Evolutionary conservation across 2,797 vertebrate species (phyloP).

Genomic region (Chiloscyllium punctatum): DNA sequence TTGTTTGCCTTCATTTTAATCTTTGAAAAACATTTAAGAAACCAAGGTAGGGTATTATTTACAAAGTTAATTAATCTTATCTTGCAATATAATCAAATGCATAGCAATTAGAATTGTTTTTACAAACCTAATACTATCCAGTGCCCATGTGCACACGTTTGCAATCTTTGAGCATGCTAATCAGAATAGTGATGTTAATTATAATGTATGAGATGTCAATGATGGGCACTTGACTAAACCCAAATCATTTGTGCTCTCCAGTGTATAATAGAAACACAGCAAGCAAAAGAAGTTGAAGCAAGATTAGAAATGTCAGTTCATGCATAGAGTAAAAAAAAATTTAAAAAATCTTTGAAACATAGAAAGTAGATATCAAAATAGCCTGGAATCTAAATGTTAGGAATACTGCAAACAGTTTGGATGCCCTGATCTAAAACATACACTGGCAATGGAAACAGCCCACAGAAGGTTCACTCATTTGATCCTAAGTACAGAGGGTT

Average conservation of each 20-base stretch:
- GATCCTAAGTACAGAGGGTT: too few species aligned
- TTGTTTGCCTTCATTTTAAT: neutral
- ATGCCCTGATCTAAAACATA: too few species aligned
- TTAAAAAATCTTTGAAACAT: neutral
- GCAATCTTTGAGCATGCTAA: neutral
- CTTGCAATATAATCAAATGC: neutral
- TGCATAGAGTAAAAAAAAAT: neutral
- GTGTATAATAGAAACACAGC: neutral
- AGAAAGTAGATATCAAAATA: neutral
- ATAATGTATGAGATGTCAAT: conserved; percentile 12
- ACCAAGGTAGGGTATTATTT: neutral
- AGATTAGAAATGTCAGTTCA: neutral
- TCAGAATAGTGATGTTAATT: neutral
- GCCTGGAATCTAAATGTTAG: too few species aligned
- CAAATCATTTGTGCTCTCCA: neutral
- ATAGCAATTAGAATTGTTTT: neutral
- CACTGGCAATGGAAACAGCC: too few species aligned
- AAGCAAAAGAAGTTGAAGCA: neutral
- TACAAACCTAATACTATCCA: neutral
- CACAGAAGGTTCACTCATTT: too few species aligned
- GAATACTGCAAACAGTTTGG: too few species aligned
- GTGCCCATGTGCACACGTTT: neutral
- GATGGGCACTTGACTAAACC: neutral
- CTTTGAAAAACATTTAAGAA: neutral
- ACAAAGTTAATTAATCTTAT: neutral